phyloP scores from a whole-genome alignment of 2,113 vertebrate species.

The Aythya baeri region DNA sequence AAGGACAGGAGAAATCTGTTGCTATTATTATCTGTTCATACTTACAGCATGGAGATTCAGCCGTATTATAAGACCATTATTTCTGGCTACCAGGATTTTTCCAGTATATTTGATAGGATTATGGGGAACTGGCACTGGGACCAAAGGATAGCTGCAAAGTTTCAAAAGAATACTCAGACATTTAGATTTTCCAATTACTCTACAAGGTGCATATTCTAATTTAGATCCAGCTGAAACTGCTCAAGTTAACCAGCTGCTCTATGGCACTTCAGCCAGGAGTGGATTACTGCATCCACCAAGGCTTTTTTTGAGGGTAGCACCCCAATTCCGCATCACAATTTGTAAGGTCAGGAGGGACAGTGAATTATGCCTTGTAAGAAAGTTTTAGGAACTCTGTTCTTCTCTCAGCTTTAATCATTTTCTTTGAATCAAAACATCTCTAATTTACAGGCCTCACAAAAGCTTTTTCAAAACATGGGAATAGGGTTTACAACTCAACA shows the following conservation, averaged over 20 bases:
- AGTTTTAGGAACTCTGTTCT: background rate
- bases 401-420: background rate
- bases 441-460: constrained; percentile 1
- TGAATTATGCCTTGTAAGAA: background rate
- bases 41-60: background rate
- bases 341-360: background rate
- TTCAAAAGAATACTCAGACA: background rate
- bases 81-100: constrained; percentile 24
- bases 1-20: background rate
- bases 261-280: background rate
- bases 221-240: background rate
- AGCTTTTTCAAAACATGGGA: background rate
- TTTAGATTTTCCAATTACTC: background rate
- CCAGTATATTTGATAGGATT: background rate
- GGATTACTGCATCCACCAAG: background rate
- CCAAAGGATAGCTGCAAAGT: background rate
- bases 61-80: background rate
- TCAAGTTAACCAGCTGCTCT: background rate
- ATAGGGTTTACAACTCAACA: background rate
- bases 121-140: background rate
- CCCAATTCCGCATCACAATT: background rate
- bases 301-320: background rate
- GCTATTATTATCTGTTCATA: background rate
- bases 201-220: background rate
- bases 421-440: background rate